Evolutionary conservation across 2,113 vertebrate genomes (phyloP), one percentile per base, ranked within the genome.

Genomic region (Piprites chloris): DNA sequence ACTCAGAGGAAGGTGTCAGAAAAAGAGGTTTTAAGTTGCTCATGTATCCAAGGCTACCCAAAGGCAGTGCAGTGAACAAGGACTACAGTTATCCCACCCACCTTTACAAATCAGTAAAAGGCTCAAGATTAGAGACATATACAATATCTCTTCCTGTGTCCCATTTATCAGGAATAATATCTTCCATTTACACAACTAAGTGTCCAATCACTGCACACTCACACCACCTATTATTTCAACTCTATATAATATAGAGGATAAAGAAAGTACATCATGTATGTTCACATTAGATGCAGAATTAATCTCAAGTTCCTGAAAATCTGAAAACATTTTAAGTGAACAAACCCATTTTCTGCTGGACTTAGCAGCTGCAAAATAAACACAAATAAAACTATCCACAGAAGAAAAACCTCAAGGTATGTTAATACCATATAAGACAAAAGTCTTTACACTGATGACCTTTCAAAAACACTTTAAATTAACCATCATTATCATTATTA

Each of bases 391-490:
- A 69, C 32, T 67, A 87, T 12, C 2, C 18, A 63, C 5, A 66
- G 42, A 78, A 78, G 52, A 2, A 92, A 85, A 85, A 78, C 18
- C 49, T 77, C 21, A 81, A 61, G 33, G 9, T 53, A 76, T 28
- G 12, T 46, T 88, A 30, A 41, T 26, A 41, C 8, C 6, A 37
- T 3, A 68, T 68, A 78, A 90, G 28, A 37, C 30, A 88, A 76
- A 90, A 87, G 39, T 83, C 85, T 78, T 89, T 61, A 84, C 9
- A 68, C 23, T 58, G 18, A 61, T 85, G 76, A 94, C 76, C 83
- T 94, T 94, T 92, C 50, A 72, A 92, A 93, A 95, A 92, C n/a
- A 87, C 63, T 92, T 93, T 86, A 95, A 89, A 79, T 76, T 56
- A 88, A 96, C 47, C 22, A 81, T 76, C 89, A 26, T n/a, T n/a